phyloP scores from a whole-genome alignment of 2,113 vertebrate species.

The Albula glossodonta region DNA sequence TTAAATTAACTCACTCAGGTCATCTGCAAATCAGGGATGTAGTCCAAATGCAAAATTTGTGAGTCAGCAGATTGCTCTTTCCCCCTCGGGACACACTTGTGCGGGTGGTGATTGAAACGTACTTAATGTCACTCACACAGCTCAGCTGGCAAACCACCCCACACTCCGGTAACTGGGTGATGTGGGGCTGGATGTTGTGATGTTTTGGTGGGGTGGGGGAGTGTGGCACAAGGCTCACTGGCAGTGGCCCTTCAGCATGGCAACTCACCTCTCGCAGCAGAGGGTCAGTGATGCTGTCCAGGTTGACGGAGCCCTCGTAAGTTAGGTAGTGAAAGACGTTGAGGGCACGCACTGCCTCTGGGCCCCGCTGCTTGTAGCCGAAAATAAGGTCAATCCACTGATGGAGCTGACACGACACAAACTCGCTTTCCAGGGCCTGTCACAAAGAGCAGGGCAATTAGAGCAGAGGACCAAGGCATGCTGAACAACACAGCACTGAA shows the following conservation, averaged over 20 bases:
- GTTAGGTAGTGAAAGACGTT: slow-evolving; percentile 97
- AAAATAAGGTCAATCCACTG: slow-evolving; percentile 99
- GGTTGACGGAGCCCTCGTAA: slow-evolving; percentile 90
- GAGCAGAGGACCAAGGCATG: slow-evolving; percentile 49
- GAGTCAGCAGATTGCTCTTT: slow-evolving; percentile 48
- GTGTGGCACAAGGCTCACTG: slow-evolving; percentile 16
- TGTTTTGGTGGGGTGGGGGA: slow-evolving; percentile 2
- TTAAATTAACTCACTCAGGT: neutral
- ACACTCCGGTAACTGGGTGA: slow-evolving; percentile 35
- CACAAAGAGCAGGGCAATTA: slow-evolving; percentile 63
- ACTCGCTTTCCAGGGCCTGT: slow-evolving; percentile 97
- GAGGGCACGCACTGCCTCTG: slow-evolving; percentile 92
- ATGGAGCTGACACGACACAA: slow-evolving; percentile 98
- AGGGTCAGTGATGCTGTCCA: slow-evolving; percentile 89
- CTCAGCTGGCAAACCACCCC: slow-evolving; percentile 13
- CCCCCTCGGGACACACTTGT: slow-evolving; percentile 42
- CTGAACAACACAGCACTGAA: slow-evolving; percentile 31
- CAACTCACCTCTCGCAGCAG: slow-evolving; percentile 86
- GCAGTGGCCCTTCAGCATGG: slow-evolving; percentile 33
- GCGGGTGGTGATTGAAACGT: slow-evolving; percentile 44
- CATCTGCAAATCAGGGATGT: slow-evolving; percentile 17
- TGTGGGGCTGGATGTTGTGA: neutral
- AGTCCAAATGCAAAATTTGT: slow-evolving; percentile 31
- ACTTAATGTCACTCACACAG: slow-evolving; percentile 38
- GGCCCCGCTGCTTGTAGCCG: slow-evolving; percentile 97